Conservation (phyloP, 1,140 invertebrate genomes). For the Oryzaephilus surinamensis region DNA sequence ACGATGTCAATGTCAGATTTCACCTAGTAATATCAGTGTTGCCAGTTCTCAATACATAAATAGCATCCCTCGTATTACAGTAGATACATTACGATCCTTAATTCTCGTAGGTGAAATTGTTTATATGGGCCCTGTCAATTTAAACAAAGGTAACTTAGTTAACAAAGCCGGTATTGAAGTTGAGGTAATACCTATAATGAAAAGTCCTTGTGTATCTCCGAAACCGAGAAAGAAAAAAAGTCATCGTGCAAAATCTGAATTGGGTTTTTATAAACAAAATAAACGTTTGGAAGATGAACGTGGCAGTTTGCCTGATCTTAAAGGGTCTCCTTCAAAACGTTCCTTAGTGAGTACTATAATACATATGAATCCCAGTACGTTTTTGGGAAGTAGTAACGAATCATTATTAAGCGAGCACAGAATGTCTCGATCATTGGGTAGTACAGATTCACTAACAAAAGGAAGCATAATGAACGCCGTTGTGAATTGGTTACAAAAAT, state of each 20-base stretch:
- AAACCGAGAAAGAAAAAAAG: conserved; percentile 20
- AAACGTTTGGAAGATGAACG: conserved; percentile 18
- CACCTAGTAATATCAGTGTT: conserved; percentile 4
- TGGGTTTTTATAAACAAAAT: conserved; percentile 22
- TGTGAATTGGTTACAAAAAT: conserved; percentile 26
- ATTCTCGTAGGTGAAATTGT: conserved; percentile 34
- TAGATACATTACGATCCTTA: conserved; percentile 14
- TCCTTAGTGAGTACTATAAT: conserved; percentile 26
- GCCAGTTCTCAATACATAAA: conserved; percentile 6
- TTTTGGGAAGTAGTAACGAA: conserved; percentile 24
- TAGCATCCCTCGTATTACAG: no score
- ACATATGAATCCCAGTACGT: conserved; percentile 25
- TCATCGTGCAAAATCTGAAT: conserved; percentile 26
- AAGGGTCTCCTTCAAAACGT: conserved; percentile 15
- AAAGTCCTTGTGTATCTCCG: conserved; percentile 30
- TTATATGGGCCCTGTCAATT: conserved; percentile 36
- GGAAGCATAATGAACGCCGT: conserved; percentile 30
- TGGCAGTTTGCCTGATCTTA: conserved; percentile 31
- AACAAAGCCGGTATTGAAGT: conserved; percentile 36
- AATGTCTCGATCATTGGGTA: conserved; percentile 26
- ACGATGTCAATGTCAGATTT: conserved; percentile 1
- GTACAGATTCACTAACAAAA: conserved; percentile 26
- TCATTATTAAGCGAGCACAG: conserved; percentile 21
- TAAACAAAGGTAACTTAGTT: conserved; percentile 35
- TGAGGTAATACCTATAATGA: conserved; percentile 34